Conservation (phyloP, 2,113 vertebrate genomes). For the Protomyctophum bolini region DNA sequence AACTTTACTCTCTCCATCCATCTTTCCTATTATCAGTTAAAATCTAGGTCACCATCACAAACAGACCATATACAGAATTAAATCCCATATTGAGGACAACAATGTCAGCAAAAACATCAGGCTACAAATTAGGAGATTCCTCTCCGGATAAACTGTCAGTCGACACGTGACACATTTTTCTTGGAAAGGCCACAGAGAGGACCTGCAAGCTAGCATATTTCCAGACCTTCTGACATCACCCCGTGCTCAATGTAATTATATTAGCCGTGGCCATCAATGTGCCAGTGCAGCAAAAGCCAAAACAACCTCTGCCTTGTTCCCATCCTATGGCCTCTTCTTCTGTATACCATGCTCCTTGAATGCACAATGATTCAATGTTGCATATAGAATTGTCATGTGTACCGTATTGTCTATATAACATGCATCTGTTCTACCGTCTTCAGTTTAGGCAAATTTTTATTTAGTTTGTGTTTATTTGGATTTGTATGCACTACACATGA, state of each 20-base stretch:
- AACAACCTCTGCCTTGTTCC: conserved; percentile 55
- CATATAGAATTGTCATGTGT: background rate
- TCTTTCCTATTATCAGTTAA: too few species aligned
- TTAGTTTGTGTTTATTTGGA: too few species aligned
- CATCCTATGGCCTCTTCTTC: conserved; percentile 26
- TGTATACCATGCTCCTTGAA: background rate
- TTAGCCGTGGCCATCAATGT: conserved; percentile 30
- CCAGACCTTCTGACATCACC: conserved; percentile 44
- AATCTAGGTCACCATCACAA: too few species aligned
- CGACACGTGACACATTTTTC: background rate
- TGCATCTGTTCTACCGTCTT: too few species aligned
- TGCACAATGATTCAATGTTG: background rate
- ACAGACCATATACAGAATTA: too few species aligned
- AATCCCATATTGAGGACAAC: too few species aligned
- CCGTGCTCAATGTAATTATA: conserved; percentile 51
- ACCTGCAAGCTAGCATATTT: conserved; percentile 8
- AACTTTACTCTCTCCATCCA: too few species aligned
- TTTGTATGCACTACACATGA: too few species aligned
- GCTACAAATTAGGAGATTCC: background rate
- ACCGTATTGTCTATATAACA: background rate
- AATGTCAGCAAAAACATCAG: background rate
- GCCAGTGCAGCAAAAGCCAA: conserved; percentile 41
- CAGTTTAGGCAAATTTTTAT: too few species aligned
- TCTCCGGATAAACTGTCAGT: background rate
- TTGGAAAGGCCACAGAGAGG: too few species aligned